Conservation (phyloP, 2,797 vertebrate species). For the Semotilus atromaculatus region DNA sequence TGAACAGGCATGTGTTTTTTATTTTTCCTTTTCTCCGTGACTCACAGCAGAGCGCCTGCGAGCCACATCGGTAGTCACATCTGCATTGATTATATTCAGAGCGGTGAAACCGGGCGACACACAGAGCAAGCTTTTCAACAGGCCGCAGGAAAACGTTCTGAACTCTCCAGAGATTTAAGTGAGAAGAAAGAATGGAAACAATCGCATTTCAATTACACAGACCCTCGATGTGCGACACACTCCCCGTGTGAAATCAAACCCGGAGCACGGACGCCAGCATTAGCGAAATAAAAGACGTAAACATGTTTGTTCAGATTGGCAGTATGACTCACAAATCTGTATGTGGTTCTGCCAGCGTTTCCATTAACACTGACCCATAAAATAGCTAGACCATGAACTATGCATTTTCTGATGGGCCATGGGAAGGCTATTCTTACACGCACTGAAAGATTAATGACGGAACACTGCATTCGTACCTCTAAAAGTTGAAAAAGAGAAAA, state of each 20-base stretch:
- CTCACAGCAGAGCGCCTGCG: conserved; percentile 66
- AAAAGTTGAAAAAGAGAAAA: background rate
- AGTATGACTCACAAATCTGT: conserved; percentile 42
- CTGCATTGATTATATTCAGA: conserved; percentile 58
- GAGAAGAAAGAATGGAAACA: conserved; percentile 47
- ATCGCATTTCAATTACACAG: conserved; percentile 68
- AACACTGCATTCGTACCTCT: background rate
- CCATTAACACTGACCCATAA: conserved; percentile 46
- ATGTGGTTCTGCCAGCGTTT: conserved; percentile 5
- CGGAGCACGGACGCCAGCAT: background rate
- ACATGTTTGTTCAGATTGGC: conserved; percentile 64
- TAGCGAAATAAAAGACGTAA: conserved; percentile 3
- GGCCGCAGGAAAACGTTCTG: conserved; percentile 38
- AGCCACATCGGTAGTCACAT: conserved; percentile 57
- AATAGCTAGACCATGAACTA: conserved; percentile 35
- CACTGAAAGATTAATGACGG: conserved; percentile 13
- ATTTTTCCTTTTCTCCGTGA: conserved; percentile 63
- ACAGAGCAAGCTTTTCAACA: conserved; percentile 40
- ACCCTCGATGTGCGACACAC: conserved; percentile 52
- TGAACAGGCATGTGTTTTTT: conserved; percentile 54
- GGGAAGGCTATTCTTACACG: conserved; percentile 12
- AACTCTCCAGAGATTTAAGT: conserved; percentile 46
- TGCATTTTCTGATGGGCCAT: conserved; percentile 12
- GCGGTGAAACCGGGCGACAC: conserved; percentile 20
- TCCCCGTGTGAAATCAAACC: conserved; percentile 24